Conservation (phyloP, 2,113 vertebrate species). For the Eudorcas thomsonii region DNA sequence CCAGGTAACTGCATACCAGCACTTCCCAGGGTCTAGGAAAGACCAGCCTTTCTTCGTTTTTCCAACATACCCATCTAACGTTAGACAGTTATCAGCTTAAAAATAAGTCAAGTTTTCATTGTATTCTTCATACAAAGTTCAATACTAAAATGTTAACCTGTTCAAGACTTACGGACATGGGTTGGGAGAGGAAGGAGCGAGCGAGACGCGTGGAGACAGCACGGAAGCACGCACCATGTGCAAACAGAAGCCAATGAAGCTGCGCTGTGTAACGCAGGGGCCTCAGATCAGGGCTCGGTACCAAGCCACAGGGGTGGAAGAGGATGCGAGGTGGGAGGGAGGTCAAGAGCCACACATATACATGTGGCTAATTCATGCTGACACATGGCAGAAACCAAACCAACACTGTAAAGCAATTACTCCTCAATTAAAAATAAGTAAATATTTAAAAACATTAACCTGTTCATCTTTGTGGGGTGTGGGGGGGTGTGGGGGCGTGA, state of each 20-base stretch:
- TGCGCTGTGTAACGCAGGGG: rapidly evolving
- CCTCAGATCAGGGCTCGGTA: rapidly evolving
- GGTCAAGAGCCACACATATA: neutral
- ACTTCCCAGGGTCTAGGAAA: neutral
- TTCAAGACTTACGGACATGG: neutral
- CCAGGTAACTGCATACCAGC: neutral
- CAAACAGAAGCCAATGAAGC: rapidly evolving
- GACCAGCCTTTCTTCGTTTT: neutral
- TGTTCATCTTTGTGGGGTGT: neutral
- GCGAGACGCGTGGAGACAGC: rapidly evolving
- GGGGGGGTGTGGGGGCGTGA: rapidly evolving
- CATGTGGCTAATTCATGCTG: neutral
- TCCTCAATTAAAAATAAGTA: neutral
- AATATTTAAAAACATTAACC: neutral
- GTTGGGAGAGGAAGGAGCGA: neutral
- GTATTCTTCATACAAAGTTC: neutral
- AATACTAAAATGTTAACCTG: neutral
- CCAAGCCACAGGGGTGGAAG: neutral
- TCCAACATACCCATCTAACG: neutral
- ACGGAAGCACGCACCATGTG: rapidly evolving
- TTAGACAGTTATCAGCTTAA: neutral
- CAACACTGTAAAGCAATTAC: neutral
- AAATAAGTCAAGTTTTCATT: neutral
- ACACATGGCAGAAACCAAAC: neutral
- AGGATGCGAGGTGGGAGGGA: neutral